Evolutionary conservation across 2,113 vertebrate genomes (phyloP).

Genomic region (Lepisosteus osseus): DNA sequence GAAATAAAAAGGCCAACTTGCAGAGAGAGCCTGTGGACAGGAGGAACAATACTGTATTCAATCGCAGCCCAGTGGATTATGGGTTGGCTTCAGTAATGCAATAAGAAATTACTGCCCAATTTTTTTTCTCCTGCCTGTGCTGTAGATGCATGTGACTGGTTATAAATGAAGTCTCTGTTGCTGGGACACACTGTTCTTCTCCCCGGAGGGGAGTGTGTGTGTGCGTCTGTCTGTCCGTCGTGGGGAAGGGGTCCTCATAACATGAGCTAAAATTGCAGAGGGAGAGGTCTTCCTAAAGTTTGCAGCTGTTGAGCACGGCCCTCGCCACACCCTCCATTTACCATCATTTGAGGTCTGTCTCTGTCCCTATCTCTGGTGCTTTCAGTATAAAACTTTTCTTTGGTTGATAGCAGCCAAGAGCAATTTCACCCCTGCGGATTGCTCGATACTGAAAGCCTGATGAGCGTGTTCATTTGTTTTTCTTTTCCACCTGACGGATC

Average conservation of each 20-base stretch:
- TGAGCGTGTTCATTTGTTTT: too few relatives aligned
- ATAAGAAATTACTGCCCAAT: slow-evolving; percentile 3
- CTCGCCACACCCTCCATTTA: not conserved
- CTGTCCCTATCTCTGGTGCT: not conserved
- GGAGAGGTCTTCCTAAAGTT: not conserved
- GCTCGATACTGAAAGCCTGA: too few relatives aligned
- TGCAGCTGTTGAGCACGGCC: not conserved
- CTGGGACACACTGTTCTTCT: slow-evolving; percentile 25
- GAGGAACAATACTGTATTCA: slow-evolving; percentile 18
- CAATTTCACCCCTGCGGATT: too few relatives aligned
- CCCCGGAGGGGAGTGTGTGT: not conserved
- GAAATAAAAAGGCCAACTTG: not conserved
- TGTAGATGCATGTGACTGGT: slow-evolving; percentile 32
- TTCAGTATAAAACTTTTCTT: not conserved
- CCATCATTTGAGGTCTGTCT: not conserved
- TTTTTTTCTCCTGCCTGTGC: not conserved
- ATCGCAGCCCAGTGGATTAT: slow-evolving; percentile 2
- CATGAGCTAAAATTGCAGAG: not conserved
- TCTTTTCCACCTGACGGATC: too few relatives aligned
- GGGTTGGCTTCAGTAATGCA: slow-evolving; percentile 10
- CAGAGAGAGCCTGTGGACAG: slow-evolving; percentile 6
- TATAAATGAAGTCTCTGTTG: slow-evolving; percentile 37
- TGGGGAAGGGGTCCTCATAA: too few relatives aligned
- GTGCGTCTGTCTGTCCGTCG: not conserved
- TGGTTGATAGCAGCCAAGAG: not conserved